Conservation (phyloP, 1,140 invertebrate species). For the Drosophila eugracilis region DNA sequence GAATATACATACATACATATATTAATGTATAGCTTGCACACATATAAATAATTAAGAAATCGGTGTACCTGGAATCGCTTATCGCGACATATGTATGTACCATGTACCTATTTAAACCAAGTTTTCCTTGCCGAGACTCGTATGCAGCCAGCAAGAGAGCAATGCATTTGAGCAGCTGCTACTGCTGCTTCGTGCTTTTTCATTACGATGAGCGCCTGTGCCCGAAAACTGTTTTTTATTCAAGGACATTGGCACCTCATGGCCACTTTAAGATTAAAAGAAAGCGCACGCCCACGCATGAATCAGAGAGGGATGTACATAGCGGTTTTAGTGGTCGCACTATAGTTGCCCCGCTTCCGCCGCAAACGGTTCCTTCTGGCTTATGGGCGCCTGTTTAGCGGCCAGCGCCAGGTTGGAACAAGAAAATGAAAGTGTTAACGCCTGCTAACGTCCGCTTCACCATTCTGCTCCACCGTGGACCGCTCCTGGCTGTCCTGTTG, state of each 20-base stretch:
- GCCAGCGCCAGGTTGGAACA: conserved; percentile 84
- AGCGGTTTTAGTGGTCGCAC: background rate
- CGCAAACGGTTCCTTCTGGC: conserved; percentile 22
- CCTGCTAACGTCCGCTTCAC: conserved; percentile 10
- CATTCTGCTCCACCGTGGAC: conserved; percentile 10
- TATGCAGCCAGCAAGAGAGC: background rate
- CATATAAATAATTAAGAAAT: no score
- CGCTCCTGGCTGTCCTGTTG: conserved; percentile 6
- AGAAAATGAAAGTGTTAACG: conserved; percentile 84
- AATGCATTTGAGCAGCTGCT: background rate
- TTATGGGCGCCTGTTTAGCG: conserved; percentile 80
- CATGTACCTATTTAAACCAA: no score
- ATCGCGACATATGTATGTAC: no score
- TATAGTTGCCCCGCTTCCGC: conserved; percentile 6
- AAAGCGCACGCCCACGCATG: background rate
- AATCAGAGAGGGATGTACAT: conserved; percentile 26
- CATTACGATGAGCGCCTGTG: conserved; percentile 70
- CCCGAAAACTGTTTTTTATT: conserved; percentile 80
- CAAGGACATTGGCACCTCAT: conserved; percentile 76
- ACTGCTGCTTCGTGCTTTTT: conserved; percentile 26
- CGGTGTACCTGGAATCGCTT: no score
- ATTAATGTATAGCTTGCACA: no score
- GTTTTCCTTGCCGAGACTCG: no score
- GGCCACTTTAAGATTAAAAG: conserved; percentile 41
- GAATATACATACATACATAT: no score